Conservation (phyloP, 1,140 invertebrate genomes). For the Antheraea mylitta region DNA sequence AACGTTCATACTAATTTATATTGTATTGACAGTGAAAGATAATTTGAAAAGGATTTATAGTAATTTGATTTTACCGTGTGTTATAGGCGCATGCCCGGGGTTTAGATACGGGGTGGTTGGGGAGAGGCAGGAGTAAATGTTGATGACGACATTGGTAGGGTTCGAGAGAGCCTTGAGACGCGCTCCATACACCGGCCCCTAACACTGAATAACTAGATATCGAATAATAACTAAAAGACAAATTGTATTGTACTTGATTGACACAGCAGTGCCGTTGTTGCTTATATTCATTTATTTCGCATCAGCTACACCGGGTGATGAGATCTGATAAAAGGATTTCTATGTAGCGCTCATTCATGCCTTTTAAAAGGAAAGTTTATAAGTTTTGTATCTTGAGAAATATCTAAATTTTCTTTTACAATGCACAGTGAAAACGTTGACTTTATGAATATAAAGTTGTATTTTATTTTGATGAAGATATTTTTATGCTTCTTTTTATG, state of each 20-base stretch:
- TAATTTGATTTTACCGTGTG: conserved; percentile 50
- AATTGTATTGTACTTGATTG: neutral
- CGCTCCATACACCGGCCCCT: neutral
- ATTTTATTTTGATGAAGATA: neutral
- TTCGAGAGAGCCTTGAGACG: conserved; percentile 31
- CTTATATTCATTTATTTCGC: conserved; percentile 33
- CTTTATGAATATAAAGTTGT: neutral
- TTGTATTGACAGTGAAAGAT: neutral
- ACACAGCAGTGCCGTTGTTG: neutral
- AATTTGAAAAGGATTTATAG: conserved; percentile 15
- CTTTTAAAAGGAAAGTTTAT: conserved; percentile 7
- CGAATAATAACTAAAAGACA: conserved; percentile 10
- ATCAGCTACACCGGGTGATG: conserved; percentile 32
- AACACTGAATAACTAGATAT: neutral
- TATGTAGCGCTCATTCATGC: conserved; percentile 25
- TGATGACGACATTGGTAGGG: conserved; percentile 66
- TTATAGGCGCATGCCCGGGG: conserved; percentile 55
- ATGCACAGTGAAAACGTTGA: neutral
- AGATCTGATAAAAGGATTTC: conserved; percentile 48
- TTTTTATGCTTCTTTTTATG: no score
- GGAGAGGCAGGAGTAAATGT: conserved; percentile 38
- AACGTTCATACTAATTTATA: no score
- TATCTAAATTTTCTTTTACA: neutral
- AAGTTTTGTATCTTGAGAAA: conserved; percentile 8
- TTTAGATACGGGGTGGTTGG: conserved; percentile 31